A percentile compares a stretch with the other conserved stretches of the same genome.
phyloP scores from a whole-genome alignment of 2,888 invertebrate species.

The Hymenopus coronatus region DNA sequence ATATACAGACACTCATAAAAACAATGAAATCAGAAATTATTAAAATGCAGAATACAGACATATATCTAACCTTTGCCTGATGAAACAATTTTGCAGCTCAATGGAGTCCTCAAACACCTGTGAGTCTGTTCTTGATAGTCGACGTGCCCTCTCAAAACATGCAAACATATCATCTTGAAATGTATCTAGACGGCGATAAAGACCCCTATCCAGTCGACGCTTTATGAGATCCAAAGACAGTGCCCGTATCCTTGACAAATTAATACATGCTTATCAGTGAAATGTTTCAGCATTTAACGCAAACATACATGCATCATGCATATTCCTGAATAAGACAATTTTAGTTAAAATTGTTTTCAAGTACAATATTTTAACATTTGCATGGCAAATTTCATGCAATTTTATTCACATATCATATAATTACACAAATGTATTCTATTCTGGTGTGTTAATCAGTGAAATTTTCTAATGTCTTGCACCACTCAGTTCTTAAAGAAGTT shows the following conservation, averaged over 20 bases:
- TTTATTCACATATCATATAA: too few species aligned
- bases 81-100: constrained; percentile 88
- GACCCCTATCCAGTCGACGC: constrained; percentile 83
- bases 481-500: too few species aligned
- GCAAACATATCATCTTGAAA: constrained; percentile 97
- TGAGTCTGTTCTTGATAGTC: constrained; percentile 86
- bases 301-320: too few species aligned
- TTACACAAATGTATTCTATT: too few species aligned
- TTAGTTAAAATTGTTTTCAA: too few species aligned
- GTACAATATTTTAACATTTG: too few species aligned
- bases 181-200: constrained; percentile 88
- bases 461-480: too few species aligned
- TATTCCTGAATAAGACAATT: too few species aligned
- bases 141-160: constrained; percentile 84
- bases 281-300: background rate
- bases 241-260: constrained; percentile 63
- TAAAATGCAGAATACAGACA: background rate
- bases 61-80: constrained; percentile 51
- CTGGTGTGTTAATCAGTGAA: too few species aligned
- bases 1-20: too few species aligned
- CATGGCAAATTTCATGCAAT: too few species aligned
- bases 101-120: constrained; percentile 94
- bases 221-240: constrained; percentile 92
- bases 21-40: too few species aligned
- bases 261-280: background rate